Evolutionary conservation across 1,140 invertebrate species (phyloP), one percentile per base, ranked within the genome.

Genomic region (Tetraneura akinire): DNA sequence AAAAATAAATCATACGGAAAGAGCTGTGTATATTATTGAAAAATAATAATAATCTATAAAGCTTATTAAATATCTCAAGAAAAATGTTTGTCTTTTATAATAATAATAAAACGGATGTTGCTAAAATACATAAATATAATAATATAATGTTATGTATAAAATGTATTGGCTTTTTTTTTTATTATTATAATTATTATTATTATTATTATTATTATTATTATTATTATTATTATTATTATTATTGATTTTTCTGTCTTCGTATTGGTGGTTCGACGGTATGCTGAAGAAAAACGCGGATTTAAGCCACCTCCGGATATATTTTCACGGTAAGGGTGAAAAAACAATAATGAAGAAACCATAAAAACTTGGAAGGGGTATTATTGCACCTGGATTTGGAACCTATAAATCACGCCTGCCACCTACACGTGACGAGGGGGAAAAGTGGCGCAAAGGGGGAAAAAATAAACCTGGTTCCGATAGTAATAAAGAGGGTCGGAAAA

Each of bases 401-500:
- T 37, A 74, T 74, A 74, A 74, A 74, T 74, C 71, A 74, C 71
- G 51, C 11, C 51, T 55, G 71, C 64, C 71, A 74, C 32, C 53
- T 57, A 57, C 71, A 74, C 51, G 1, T 57, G 71, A n/a, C 57
- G 32, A 42, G 42, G 1, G 1, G 51, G 71, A 3, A 23, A 13
- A 45, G 51, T 42, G 51, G 71, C 3, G n/a, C n/a, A n/a, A 23
- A 73, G 57, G n/a, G 32, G 29, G 2, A 23, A 26, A 74, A 57
- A 74, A 74, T 74, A 74, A 74, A 74, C 71, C 71, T n/a, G 51
- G 71, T 74, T 29, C n/a, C 71, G 71, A 74, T 74, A 42, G 71
- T 74, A 74, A 74, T 74, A 74, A 74, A 74, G 71, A 74, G 71
- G 71, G 71, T 74, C 51, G 62, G 51, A 74, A 74, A 74, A 74